phyloP scores from a whole-genome alignment of 2,113 vertebrate genomes.

The Salvelinus alpinus region DNA sequence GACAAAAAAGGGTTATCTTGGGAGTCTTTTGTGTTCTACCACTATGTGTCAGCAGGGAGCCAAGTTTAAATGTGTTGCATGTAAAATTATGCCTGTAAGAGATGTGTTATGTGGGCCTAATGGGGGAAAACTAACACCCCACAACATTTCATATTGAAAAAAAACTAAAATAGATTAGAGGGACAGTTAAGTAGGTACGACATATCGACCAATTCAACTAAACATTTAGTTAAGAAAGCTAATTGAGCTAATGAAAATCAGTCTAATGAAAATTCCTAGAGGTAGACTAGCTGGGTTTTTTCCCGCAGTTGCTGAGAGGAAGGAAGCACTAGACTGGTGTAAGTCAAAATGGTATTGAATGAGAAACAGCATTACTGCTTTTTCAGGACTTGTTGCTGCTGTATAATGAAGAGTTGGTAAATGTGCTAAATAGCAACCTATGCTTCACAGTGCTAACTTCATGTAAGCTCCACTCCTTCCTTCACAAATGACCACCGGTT shows the following conservation, averaged over 20 bases:
- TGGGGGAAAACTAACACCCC: neutral
- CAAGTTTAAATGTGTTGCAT: neutral
- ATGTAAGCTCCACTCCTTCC: neutral
- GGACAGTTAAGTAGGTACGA: neutral
- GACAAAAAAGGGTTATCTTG: neutral
- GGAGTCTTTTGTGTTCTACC: conserved; percentile 29
- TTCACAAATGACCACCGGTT: conserved; percentile 39
- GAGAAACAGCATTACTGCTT: too few relatives aligned
- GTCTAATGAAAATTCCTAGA: neutral
- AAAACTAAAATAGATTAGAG: neutral
- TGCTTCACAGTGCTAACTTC: neutral
- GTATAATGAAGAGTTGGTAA: neutral
- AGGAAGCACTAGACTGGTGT: neutral
- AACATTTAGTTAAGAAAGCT: neutral
- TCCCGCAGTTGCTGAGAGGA: neutral
- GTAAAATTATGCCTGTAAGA: too few relatives aligned
- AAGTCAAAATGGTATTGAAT: neutral
- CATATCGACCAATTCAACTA: neutral
- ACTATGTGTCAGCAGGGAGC: conserved; percentile 46
- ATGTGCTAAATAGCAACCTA: neutral
- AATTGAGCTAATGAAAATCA: neutral
- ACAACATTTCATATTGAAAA: neutral
- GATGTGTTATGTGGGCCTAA: neutral
- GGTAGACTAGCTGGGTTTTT: neutral
- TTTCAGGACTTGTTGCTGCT: neutral